Evolutionary conservation across 2,888 invertebrate species (phyloP).

Genomic region (Euplagia quadripunctaria): DNA sequence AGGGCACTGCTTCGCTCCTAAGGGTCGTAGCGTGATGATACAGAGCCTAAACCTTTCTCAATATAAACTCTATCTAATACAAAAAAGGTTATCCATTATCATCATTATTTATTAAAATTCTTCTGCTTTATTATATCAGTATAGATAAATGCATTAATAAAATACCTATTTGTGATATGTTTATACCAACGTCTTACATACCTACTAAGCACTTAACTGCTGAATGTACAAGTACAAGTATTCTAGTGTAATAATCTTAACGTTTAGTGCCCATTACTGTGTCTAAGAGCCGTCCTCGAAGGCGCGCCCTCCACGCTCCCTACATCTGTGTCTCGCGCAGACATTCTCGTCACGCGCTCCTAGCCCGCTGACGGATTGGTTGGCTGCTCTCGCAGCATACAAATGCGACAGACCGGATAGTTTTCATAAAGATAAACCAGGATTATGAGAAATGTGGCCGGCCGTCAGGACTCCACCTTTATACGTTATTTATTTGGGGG

Average conservation of each 20-base stretch:
- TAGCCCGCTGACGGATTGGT: slow-evolving; percentile 73
- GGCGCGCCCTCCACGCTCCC: slow-evolving; percentile 27
- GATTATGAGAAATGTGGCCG: slow-evolving; percentile 73
- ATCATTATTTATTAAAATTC: too few species aligned
- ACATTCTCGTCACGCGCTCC: slow-evolving; percentile 67
- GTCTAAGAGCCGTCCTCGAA: slow-evolving; percentile 1
- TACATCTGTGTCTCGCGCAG: slow-evolving; percentile 30
- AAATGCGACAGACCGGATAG: slow-evolving; percentile 66
- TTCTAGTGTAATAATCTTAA: neutral
- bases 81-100: too few species aligned
- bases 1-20: too few species aligned
- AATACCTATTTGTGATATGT: neutral
- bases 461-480: slow-evolving; percentile 52
- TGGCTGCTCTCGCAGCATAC: slow-evolving; percentile 65
- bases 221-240: slow-evolving; percentile 4
- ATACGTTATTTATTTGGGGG: slow-evolving; percentile 56
- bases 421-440: slow-evolving; percentile 77
- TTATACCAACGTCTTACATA: neutral
- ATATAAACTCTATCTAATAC: too few species aligned
- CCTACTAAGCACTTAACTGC: neutral
- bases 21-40: too few species aligned
- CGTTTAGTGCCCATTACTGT: slow-evolving; percentile 18
- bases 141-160: neutral
- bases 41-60: too few species aligned
- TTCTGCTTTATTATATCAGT: too few species aligned